Base-by-base conservation (phyloP, 23 tunicate genomes). In the Pegea sp. region DNA sequence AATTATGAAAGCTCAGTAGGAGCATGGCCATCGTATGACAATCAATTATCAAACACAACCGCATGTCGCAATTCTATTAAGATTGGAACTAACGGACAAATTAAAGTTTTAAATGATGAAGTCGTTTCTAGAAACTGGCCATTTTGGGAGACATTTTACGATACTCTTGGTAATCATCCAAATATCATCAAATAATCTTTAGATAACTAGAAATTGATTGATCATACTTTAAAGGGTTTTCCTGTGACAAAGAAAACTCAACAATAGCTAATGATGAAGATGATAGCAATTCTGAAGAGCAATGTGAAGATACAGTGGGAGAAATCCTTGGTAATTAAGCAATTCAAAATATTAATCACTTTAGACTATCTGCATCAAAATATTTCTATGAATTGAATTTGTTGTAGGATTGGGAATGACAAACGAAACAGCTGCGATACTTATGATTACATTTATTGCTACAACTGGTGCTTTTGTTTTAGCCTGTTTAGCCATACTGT, bases 381-480 rank as follows among this genome's bases (percentile, higher is more conserved):
- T n/a, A n/a, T n/a, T n/a, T n/a, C n/a, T n/a, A n/a, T n/a, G n/a
- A n/a, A n/a, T n/a, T n/a, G n/a, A n/a, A 16, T 20, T 50, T 13
- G 21, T 20, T 6, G 7, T 60, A 72, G 79, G 79, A 21, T 32
- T 72, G 48, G 56, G 26, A 2, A 32, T 77, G 62, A 52, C 90
- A 52, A 77, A 77, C 57, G 90, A 77, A 29, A 56, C 57, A 1
- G 76, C 90, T 1, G 90, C 56, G 4, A 69, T 69, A 16, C 58
- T 77, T 52, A 51, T 77, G 56, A 59, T 77, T 31, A 62, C 50
- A 20, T 77, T 77, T 30, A 63, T 64, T 22, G 60, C 38, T 56
- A 8, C 64, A 26, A 57, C 76, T 19, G 62, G 56, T 2, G 33
- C 63, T 49, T 69, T 77, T 30, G 49, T 77, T 48, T 19, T 76